Evolutionary conservation across 2,797 vertebrate genomes (phyloP).

Genomic region (Sebastes taczanowskii): DNA sequence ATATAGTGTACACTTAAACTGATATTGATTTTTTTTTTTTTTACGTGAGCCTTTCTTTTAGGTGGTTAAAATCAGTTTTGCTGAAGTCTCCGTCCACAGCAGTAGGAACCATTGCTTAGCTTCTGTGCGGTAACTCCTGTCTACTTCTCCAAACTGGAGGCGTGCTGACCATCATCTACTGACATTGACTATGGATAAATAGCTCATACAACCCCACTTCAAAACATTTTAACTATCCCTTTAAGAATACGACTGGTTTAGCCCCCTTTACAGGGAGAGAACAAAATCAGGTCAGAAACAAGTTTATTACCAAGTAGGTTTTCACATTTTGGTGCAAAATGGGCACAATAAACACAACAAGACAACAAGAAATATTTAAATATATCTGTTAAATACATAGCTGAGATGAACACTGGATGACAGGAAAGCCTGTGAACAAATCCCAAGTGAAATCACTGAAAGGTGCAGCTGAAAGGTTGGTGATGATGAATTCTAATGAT

Average conservation of each 20-base stretch:
- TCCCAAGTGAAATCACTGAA: not conserved
- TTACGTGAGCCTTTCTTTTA: not conserved
- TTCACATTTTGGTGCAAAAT: not conserved
- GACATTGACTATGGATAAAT: not conserved
- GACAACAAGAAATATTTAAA: not conserved
- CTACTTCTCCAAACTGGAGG: not conserved
- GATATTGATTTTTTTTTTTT: too few species aligned
- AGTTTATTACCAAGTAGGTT: not conserved
- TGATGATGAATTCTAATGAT: not conserved
- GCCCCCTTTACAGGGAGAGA: not conserved
- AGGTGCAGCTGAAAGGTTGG: not conserved
- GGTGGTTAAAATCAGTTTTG: not conserved
- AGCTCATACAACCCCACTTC: not conserved
- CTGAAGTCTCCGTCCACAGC: not conserved
- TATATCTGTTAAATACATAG: not conserved
- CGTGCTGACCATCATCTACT: not conserved
- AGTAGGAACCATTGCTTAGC: not conserved
- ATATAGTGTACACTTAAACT: not conserved
- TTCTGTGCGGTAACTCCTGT: not conserved
- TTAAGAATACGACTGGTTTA: not conserved
- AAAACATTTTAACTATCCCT: accelerated
- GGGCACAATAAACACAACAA: not conserved
- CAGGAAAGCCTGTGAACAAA: not conserved
- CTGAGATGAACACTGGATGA: not conserved
- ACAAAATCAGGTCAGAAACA: not conserved